Conservation (phyloP, 30 jellyfish, hydroid and myxozoan genomes). For the Cassiopea andromeda region DNA sequence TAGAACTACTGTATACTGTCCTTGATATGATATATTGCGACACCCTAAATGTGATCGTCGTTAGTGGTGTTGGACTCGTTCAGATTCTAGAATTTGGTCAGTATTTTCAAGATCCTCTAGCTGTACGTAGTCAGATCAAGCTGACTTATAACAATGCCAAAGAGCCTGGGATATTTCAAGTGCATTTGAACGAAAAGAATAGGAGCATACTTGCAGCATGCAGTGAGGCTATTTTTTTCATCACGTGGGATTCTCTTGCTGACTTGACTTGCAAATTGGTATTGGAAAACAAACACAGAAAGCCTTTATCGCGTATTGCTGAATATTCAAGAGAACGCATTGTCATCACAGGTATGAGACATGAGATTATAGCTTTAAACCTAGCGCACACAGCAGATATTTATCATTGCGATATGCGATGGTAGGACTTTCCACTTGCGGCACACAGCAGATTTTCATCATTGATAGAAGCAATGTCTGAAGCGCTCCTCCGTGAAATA, state of each 20-base stretch:
- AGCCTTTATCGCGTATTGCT: slow-evolving; percentile 67
- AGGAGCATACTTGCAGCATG: slow-evolving; percentile 76
- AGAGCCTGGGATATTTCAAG: slow-evolving; percentile 76
- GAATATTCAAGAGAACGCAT: slow-evolving; percentile 64
- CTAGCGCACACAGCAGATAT: too few relatives aligned
- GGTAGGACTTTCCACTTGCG: too few relatives aligned
- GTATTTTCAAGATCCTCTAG: slow-evolving; percentile 72
- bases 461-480: too few relatives aligned
- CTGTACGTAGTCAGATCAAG: slow-evolving; percentile 23
- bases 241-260: slow-evolving; percentile 34
- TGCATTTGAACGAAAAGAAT: slow-evolving; percentile 46
- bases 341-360: slow-evolving; percentile 83
- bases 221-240: slow-evolving; percentile 65
- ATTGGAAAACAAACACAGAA: slow-evolving; percentile 82
- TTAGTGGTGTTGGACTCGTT: slow-evolving; percentile 78
- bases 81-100: slow-evolving; percentile 77
- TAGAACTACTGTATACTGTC: slow-evolving; percentile 67
- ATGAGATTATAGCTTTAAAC: not conserved
- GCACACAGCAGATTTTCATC: too few relatives aligned
- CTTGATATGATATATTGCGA: slow-evolving; percentile 72
- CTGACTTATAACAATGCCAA: slow-evolving; percentile 29
- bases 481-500: too few relatives aligned
- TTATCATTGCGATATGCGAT: too few relatives aligned
- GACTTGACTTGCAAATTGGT: slow-evolving; percentile 31
- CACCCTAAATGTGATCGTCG: slow-evolving; percentile 36